These are phyloP conservation scores for Anolis sagrei DNA, from an alignment of 2,113 vertebrate genomes.

Conservation along the genomic window DNA sequence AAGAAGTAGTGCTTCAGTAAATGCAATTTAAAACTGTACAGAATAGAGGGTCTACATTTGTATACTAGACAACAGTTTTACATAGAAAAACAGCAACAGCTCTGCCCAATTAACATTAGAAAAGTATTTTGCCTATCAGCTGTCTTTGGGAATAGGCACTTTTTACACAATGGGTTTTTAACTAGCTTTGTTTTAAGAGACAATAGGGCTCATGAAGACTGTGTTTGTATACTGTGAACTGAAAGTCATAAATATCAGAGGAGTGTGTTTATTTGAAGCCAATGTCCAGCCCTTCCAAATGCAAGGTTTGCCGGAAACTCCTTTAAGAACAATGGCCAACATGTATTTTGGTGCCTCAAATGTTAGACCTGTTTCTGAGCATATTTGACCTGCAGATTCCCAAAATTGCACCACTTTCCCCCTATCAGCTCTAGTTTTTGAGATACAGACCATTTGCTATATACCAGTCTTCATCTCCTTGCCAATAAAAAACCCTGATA, in stretches of 20 bases:
- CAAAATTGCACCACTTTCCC: no score
- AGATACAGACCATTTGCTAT: no score
- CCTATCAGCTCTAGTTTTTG: no score
- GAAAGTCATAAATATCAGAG: background rate
- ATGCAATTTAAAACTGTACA: background rate
- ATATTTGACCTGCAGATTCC: no score
- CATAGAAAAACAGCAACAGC: background rate
- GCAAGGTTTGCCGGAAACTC: background rate
- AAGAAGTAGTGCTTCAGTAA: background rate
- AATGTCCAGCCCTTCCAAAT: background rate
- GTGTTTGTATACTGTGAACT: background rate
- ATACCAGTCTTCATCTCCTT: no score
- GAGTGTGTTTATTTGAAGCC: background rate
- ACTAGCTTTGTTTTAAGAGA: background rate
- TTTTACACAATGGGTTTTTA: background rate
- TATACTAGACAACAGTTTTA: background rate
- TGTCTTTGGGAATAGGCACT: background rate
- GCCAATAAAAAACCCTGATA: no score
- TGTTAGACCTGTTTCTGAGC: no score
- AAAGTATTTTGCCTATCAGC: background rate
- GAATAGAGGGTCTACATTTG: background rate
- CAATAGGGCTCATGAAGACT: background rate
- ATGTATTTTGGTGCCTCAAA: no score
- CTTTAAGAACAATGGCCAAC: no score
- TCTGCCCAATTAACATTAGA: background rate